A percentile compares a stretch with the other conserved stretches of the same genome.
These are phyloP conservation scores for Myrmecophaga tridactyla DNA, from an alignment of 2,113 vertebrate species.

Conservation along the genomic window DNA sequence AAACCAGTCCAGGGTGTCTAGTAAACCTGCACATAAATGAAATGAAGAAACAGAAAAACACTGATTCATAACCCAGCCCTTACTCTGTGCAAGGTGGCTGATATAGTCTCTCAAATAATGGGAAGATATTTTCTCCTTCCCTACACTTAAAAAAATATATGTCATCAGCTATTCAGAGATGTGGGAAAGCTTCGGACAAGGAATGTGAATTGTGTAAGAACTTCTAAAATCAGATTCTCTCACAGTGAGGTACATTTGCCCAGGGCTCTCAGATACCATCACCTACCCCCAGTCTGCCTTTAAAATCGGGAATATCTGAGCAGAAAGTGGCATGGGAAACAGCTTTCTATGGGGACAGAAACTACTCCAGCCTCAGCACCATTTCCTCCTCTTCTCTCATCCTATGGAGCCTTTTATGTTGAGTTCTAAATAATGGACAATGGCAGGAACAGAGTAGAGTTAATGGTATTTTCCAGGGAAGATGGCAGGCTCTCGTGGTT, in stretches of 20 bases:
- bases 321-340: not conserved
- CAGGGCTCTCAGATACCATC: not conserved
- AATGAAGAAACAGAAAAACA: conserved; percentile 59
- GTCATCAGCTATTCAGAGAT: not conserved
- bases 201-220: conserved; percentile 27
- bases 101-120: conserved; percentile 35
- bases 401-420: not conserved
- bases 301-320: not conserved
- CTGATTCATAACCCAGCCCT: conserved; percentile 58
- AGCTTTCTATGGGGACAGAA: not conserved
- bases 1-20: conserved; percentile 70
- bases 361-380: not conserved
- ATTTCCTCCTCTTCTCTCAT: not conserved
- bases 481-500: accelerated
- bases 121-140: conserved; percentile 58
- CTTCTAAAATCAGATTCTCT: conserved; percentile 16
- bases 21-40: conserved; percentile 70
- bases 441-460: not conserved
- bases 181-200: conserved; percentile 38
- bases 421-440: not conserved
- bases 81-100: conserved; percentile 27
- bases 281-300: not conserved
- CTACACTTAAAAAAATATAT: conserved; percentile 33
- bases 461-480: not conserved
- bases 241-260: not conserved